Base-by-base conservation (phyloP, 2,113 vertebrate species). In the Litocranius walleri region DNA sequence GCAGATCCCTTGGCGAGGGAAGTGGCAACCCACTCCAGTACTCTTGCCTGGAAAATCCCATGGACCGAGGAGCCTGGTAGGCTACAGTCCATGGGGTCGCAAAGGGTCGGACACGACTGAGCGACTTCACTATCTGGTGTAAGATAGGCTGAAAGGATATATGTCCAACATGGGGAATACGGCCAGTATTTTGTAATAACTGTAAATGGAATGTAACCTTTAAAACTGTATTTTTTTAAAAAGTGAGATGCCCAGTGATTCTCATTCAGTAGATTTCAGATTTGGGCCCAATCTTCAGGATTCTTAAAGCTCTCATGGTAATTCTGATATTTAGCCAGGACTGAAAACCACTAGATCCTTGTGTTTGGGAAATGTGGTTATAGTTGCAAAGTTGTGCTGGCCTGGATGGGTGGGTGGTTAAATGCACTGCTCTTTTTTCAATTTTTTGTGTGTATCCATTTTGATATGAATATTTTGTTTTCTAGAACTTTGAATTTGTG, bases 401-500 rank as follows among this genome's bases (percentile, higher is more conserved):
- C 16, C 67, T 67, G 11, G 30, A 48, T 64, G 57, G 36, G 48
- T 88, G 57, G 29, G 33, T 78, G 54, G 57, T 91, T 82, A 74
- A 74, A 36, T 77, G 30, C 50, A 36, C 27, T 78, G 19, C 77
- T 92, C 15, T 84, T 40, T 78, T 77, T 80, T 48, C 82, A 29
- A 61, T 52, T 92, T 21, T n/a, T 57, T 83, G 36, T 40, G 36
- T 59, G 6, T 6, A 29, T 92, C 54, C 40, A 57, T 90, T 93
- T 84, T 88, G 50, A 43, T 87, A 50, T 88, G 64, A 71, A n/a
- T 92, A 16, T 81, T 45, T 83, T 81, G 33, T 56, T 71, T 62
- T 48, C 87, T 92, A 80, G 56, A 84, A 93, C 52, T 96, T 96
- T 91, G 71, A 91, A 45, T 93, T 56, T 90, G 33, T 95, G 17